Evolutionary conservation across 1,140 invertebrate genomes (phyloP).

Genomic region (Sycophila sp.): DNA sequence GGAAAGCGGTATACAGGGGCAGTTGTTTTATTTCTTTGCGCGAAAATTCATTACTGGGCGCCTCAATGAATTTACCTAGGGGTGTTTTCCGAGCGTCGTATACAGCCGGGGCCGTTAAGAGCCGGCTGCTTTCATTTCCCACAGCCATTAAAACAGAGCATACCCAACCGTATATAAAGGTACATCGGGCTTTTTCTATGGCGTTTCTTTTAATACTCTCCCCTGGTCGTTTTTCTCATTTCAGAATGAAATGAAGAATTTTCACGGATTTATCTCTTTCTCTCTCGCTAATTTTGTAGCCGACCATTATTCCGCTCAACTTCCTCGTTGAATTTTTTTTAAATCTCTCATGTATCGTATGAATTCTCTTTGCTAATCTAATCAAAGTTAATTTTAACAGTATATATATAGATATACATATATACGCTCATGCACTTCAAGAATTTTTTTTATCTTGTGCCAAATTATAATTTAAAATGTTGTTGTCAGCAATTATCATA

Average conservation of each 20-base stretch:
- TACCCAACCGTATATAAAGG: background rate
- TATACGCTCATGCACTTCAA: too few species aligned
- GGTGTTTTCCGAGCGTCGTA: background rate
- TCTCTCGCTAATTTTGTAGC: too few species aligned
- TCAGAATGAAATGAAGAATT: background rate
- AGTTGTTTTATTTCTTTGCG: background rate
- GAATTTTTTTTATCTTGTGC: too few species aligned
- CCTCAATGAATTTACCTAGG: conserved; percentile 19
- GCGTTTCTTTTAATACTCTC: background rate
- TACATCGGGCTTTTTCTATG: background rate
- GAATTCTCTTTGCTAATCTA: too few species aligned
- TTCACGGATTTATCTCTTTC: background rate
- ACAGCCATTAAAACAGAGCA: background rate
- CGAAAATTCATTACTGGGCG: conserved; percentile 16
- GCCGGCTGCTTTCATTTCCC: conserved; percentile 15
- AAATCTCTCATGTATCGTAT: too few species aligned
- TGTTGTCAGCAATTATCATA: too few species aligned
- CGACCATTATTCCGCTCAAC: too few species aligned
- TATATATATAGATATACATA: too few species aligned
- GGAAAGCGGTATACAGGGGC: background rate
- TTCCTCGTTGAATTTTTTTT: too few species aligned
- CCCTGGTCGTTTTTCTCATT: background rate
- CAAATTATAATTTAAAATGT: too few species aligned
- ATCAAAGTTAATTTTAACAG: too few species aligned
- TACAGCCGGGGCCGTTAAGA: background rate